Evolutionary conservation across 2,888 invertebrate species (phyloP).

Genomic region (Netelia virgata): DNA sequence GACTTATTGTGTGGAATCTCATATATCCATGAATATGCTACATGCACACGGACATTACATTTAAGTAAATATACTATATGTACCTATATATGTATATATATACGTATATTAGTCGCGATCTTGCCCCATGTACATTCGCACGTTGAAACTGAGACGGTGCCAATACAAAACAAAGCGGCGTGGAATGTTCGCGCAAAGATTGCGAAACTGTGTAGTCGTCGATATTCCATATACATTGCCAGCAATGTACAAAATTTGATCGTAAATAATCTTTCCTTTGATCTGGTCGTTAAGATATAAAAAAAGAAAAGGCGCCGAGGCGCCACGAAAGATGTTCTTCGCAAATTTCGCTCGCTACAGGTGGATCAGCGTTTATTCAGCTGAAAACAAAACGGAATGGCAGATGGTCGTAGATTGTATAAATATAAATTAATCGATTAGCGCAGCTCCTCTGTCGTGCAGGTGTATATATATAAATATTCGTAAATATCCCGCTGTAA

Average conservation of each 20-base stretch:
- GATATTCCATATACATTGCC: conserved; percentile 11
- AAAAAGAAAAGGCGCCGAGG: conserved; percentile 26
- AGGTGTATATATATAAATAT: conserved; percentile 15
- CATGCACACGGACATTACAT: conserved; percentile 7
- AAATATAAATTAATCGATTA: conserved; percentile 39
- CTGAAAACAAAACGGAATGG: conserved; percentile 12
- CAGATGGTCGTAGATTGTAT: conserved; percentile 16
- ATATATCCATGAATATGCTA: conserved; percentile 28
- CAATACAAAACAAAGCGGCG: conserved; percentile 65
- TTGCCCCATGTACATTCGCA: conserved; percentile 37
- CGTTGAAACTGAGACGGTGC: conserved; percentile 76
- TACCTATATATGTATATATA: neutral
- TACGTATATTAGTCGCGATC: conserved; percentile 27
- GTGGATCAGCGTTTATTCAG: conserved; percentile 37
- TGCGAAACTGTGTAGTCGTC: conserved; percentile 19
- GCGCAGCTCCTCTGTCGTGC: neutral
- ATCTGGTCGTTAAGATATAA: neutral
- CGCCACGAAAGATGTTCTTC: conserved; percentile 26
- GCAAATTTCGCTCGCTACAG: conserved; percentile 24
- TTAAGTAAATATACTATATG: conserved; percentile 4
- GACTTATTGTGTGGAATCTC: conserved; percentile 5
- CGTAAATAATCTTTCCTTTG: conserved; percentile 21
- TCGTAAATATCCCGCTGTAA: conserved; percentile 10
- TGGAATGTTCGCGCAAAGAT: conserved; percentile 58
- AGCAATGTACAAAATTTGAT: conserved; percentile 45